These are phyloP conservation scores for Dascillus cervinus DNA, from an alignment of 2,888 invertebrate genomes.

Conservation along the genomic window DNA sequence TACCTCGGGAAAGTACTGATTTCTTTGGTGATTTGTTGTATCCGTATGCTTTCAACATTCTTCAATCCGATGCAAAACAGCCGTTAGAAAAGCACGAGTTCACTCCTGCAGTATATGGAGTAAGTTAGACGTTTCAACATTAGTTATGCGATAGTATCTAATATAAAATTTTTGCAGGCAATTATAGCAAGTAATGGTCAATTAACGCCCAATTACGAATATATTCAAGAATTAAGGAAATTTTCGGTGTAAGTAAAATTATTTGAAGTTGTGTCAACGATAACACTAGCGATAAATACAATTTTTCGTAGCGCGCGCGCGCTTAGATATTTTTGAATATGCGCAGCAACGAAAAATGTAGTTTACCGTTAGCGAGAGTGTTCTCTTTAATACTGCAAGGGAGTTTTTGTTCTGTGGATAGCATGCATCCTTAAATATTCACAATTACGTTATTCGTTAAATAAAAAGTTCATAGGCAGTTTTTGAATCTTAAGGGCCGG, in stretches of 20 bases:
- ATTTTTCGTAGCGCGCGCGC: too few species aligned
- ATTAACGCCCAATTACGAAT: slow-evolving; percentile 87
- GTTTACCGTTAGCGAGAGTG: too few species aligned
- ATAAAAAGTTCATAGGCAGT: too few species aligned
- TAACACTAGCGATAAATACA: too few species aligned
- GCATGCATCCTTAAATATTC: too few species aligned
- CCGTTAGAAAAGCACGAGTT: slow-evolving; percentile 74
- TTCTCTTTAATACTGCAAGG: too few species aligned
- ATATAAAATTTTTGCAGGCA: slow-evolving; percentile 55
- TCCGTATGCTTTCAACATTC: slow-evolving; percentile 84
- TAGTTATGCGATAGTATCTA: slow-evolving; percentile 2
- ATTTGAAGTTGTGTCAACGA: slow-evolving; percentile 3
- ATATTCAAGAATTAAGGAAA: slow-evolving; percentile 83
- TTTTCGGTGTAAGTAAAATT: slow-evolving; percentile 28
- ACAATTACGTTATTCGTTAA: too few species aligned
- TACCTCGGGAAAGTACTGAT: slow-evolving; percentile 95
- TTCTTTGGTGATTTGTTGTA: slow-evolving; percentile 91
- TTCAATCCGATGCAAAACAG: slow-evolving; percentile 72
- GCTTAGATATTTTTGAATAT: too few species aligned
- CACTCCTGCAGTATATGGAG: slow-evolving; percentile 60
- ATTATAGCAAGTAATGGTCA: slow-evolving; percentile 94
- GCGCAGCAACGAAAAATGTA: too few species aligned
- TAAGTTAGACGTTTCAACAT: slow-evolving; percentile 26
- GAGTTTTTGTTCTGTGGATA: too few species aligned
- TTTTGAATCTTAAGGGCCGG: too few species aligned